Conservation (phyloP, 1,140 invertebrate genomes). For the Leptinotarsa texana region DNA sequence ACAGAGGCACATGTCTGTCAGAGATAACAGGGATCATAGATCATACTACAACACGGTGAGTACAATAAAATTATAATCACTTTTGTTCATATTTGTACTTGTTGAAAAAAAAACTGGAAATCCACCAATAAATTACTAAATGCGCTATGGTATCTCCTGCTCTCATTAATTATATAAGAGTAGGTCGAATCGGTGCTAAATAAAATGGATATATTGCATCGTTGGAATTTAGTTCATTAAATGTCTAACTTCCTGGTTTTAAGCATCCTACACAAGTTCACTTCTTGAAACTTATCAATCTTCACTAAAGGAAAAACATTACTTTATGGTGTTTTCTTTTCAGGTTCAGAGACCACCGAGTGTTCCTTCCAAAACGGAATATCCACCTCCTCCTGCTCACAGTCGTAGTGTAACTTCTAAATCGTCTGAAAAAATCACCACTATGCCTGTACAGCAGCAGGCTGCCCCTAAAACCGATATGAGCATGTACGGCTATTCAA, state of each 20-base stretch:
- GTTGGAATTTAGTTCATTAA: constrained; percentile 4
- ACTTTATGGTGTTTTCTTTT: constrained; percentile 1
- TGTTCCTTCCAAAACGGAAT: constrained; percentile 60
- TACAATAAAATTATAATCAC: constrained; percentile 1
- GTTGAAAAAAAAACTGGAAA: too few relatives aligned
- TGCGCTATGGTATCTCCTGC: constrained; percentile 17
- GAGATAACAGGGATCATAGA: constrained; percentile 24
- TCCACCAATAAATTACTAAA: not conserved
- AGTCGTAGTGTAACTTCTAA: constrained; percentile 55
- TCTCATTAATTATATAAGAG: constrained; percentile 1
- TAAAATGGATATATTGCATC: constrained; percentile 11
- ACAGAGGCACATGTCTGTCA: constrained; percentile 52
- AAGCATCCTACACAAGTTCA: not conserved
- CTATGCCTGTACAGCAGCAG: constrained; percentile 37
- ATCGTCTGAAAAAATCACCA: constrained; percentile 62
- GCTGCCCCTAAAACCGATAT: constrained; percentile 70
- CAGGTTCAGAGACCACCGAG: constrained; percentile 47
- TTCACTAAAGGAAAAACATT: not conserved
- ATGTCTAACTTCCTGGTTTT: not conserved
- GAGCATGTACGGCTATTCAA: constrained; percentile 71
- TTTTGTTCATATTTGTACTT: not conserved
- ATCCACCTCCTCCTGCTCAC: constrained; percentile 64
- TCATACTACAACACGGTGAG: constrained; percentile 23
- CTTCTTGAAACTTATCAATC: not conserved
- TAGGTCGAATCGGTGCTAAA: constrained; percentile 21